A percentile compares a stretch with the other conserved stretches of the same genome.
Evolutionary conservation across 2,888 invertebrate genomes (phyloP).

Genomic region (Drosophila neoperkinsi): DNA sequence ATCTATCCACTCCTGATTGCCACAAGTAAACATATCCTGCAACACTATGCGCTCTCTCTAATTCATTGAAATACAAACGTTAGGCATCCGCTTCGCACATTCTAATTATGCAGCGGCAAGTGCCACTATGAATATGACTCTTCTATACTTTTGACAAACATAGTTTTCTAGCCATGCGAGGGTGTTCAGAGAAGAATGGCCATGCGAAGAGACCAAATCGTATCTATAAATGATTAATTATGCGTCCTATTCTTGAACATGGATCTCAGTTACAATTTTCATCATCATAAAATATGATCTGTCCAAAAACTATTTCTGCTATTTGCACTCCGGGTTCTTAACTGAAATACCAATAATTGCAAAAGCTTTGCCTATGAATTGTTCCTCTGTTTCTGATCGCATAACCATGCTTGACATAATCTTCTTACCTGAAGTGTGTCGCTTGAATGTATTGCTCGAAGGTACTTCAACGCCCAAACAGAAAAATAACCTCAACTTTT

Average conservation of each 20-base stretch:
- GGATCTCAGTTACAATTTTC: not conserved
- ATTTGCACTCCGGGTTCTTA: not conserved
- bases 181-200: not conserved
- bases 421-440: not conserved
- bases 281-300: not conserved
- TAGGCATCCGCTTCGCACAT: conserved; percentile 28
- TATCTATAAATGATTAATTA: not conserved
- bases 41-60: conserved; percentile 9
- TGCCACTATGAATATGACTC: conserved; percentile 34
- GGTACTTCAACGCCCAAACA: not conserved
- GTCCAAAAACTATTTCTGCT: not conserved
- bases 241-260: not conserved
- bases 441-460: not conserved
- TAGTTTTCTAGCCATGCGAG: conserved; percentile 2
- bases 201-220: too few species aligned
- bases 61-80: conserved; percentile 33
- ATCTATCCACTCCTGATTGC: conserved; percentile 10
- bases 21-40: conserved; percentile 4
- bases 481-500: not conserved
- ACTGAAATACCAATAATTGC: not conserved
- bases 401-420: not conserved
- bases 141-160: not conserved
- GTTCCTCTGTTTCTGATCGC: not conserved
- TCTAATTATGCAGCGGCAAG: conserved; percentile 43
- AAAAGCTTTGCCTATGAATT: not conserved